Evolutionary conservation across 1,140 invertebrate genomes (phyloP).

Genomic region (Mamestra configurata): DNA sequence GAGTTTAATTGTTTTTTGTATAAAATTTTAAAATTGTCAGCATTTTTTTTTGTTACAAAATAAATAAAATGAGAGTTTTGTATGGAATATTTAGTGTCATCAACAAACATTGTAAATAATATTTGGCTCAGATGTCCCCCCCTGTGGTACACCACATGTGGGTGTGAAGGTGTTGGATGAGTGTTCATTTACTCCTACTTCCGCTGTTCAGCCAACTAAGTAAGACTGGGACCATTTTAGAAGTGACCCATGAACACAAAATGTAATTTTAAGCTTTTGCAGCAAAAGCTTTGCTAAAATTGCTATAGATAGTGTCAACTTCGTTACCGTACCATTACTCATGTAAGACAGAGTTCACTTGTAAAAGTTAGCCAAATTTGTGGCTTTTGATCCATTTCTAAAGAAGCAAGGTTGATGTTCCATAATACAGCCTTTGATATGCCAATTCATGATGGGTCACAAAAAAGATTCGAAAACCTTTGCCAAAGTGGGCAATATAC

Average conservation of each 20-base stretch:
- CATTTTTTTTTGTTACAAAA: not conserved
- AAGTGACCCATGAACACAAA: not conserved
- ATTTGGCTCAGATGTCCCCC: slow-evolving; percentile 46
- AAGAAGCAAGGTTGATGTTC: not conserved
- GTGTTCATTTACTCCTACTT: slow-evolving; percentile 23
- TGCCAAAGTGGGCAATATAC: not conserved
- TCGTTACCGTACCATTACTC: not conserved
- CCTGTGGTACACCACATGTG: slow-evolving; percentile 48
- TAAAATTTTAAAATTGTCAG: not conserved
- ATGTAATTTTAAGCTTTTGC: not conserved
- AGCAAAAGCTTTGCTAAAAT: slow-evolving; percentile 9
- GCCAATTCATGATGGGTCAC: not conserved
- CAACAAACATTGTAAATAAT: slow-evolving; percentile 47
- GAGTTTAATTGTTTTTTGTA: slow-evolving; percentile 61
- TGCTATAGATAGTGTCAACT: not conserved
- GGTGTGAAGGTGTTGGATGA: slow-evolving; percentile 3
- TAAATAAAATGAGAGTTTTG: not conserved
- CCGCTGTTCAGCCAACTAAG: slow-evolving; percentile 81
- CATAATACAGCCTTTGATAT: not conserved
- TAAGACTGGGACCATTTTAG: not conserved
- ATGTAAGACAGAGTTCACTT: not conserved
- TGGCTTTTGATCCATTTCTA: not conserved
- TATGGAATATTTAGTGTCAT: slow-evolving; percentile 16
- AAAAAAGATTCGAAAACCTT: not conserved
- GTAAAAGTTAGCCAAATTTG: not conserved